Evolutionary conservation across 2,797 vertebrate genomes (phyloP).

Genomic region (Pampus argenteus): DNA sequence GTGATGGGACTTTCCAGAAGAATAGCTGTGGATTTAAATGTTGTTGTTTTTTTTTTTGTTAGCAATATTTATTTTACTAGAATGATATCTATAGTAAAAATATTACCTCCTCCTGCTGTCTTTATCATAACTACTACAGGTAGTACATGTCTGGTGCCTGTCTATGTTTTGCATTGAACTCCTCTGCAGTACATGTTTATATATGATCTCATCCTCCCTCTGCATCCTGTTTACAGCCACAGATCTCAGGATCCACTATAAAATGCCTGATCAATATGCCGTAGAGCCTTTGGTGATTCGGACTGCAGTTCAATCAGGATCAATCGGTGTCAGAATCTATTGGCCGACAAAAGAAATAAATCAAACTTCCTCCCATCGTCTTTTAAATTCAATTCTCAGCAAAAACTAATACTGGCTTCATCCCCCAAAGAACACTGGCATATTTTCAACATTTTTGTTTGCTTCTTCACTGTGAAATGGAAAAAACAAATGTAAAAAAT

Average conservation of each 20-base stretch:
- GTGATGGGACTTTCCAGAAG: not conserved
- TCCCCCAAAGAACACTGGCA: not conserved
- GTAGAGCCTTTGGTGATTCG: slow-evolving; percentile 21
- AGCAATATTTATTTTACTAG: slow-evolving; percentile 3
- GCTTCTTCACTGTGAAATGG: not conserved
- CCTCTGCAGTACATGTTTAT: slow-evolving; percentile 15
- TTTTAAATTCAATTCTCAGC: slow-evolving; percentile 31
- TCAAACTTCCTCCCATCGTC: not conserved
- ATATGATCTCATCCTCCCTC: not conserved
- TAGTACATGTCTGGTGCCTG: not conserved
- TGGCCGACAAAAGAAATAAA: slow-evolving; percentile 18
- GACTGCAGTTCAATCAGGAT: slow-evolving; percentile 37
- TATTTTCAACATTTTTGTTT: slow-evolving; percentile 3
- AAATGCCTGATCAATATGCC: slow-evolving; percentile 46
- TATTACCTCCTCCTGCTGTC: not conserved
- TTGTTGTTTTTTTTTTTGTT: not conserved
- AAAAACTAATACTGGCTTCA: slow-evolving; percentile 21
- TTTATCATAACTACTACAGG: not conserved
- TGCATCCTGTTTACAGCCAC: not conserved
- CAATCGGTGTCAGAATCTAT: slow-evolving; percentile 23
- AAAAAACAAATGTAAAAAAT: not conserved
- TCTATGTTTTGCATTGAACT: slow-evolving; percentile 1
- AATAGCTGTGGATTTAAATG: not conserved
- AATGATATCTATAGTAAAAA: slow-evolving; percentile 10
- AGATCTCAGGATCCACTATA: slow-evolving; percentile 30